Evolutionary conservation across 2,113 vertebrate genomes (phyloP).

Genomic region (Panthera leo): DNA sequence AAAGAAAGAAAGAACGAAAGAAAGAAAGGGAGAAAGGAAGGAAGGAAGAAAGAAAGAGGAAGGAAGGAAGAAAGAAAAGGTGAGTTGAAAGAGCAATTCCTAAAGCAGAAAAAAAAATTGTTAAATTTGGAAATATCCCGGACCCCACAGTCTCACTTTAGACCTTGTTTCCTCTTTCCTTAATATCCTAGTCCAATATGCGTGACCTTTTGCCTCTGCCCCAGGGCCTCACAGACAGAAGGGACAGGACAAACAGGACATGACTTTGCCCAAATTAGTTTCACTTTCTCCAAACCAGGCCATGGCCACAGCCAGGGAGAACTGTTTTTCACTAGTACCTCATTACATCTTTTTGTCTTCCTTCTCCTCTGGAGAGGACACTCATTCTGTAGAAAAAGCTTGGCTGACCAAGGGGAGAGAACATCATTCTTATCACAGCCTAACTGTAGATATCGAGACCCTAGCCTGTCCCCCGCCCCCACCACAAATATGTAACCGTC

Average conservation of each 20-base stretch:
- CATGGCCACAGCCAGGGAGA: background rate
- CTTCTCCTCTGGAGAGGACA: background rate
- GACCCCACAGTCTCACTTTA: background rate
- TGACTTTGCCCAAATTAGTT: background rate
- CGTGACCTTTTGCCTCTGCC: background rate
- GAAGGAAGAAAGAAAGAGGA: background rate
- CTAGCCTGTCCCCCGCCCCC: background rate
- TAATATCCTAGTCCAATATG: background rate
- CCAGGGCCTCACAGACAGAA: background rate
- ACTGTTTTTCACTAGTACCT: background rate
- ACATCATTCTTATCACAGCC: background rate
- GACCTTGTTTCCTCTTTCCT: background rate
- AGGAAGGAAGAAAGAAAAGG: too few species aligned
- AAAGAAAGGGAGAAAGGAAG: background rate
- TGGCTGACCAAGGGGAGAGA: background rate
- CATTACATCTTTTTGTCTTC: background rate
- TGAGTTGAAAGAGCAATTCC: background rate
- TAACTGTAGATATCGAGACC: background rate
- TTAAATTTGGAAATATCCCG: background rate
- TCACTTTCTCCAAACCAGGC: background rate
- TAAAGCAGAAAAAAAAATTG: conserved; percentile 24
- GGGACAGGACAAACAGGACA: background rate
- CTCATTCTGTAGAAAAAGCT: background rate
- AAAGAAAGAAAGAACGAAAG: too few species aligned
- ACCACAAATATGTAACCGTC: background rate